These are phyloP conservation scores for Megaceryle maxima DNA, from an alignment of 2,113 vertebrate genomes.

Conservation along the genomic window DNA sequence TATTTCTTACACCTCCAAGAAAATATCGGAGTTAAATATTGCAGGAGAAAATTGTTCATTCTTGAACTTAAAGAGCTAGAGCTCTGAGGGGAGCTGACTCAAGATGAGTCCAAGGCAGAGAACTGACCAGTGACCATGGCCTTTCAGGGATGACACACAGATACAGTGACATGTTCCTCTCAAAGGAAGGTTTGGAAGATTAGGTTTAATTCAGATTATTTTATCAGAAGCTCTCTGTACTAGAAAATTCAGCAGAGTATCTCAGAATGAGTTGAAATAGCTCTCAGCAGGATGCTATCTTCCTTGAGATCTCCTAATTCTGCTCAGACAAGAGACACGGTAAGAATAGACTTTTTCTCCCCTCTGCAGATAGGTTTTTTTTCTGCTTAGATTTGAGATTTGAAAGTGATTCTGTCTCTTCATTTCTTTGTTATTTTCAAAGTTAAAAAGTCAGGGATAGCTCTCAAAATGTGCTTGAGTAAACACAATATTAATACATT, in stretches of 20 bases:
- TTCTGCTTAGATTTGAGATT: background rate
- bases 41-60: background rate
- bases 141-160: background rate
- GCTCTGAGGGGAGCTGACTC: background rate
- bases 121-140: background rate
- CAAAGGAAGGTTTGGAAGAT: background rate
- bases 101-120: background rate
- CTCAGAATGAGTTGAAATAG: conserved; percentile 13
- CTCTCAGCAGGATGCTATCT: conserved; percentile 33
- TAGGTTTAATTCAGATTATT: conserved; percentile 23
- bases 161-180: background rate
- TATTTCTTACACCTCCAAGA: background rate
- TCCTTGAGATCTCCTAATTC: conserved; percentile 40
- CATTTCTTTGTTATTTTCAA: background rate
- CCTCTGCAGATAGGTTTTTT: background rate
- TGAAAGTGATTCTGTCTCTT: background rate
- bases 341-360: background rate
- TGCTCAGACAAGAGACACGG: background rate
- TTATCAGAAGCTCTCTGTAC: background rate
- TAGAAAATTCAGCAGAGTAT: conserved; percentile 18
- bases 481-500: background rate
- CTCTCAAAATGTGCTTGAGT: background rate
- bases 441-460: background rate
- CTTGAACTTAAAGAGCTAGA: background rate
- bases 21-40: background rate